These are phyloP conservation scores for Diplolepis rosae DNA, from an alignment of 2,888 invertebrate genomes.

Conservation along the genomic window DNA sequence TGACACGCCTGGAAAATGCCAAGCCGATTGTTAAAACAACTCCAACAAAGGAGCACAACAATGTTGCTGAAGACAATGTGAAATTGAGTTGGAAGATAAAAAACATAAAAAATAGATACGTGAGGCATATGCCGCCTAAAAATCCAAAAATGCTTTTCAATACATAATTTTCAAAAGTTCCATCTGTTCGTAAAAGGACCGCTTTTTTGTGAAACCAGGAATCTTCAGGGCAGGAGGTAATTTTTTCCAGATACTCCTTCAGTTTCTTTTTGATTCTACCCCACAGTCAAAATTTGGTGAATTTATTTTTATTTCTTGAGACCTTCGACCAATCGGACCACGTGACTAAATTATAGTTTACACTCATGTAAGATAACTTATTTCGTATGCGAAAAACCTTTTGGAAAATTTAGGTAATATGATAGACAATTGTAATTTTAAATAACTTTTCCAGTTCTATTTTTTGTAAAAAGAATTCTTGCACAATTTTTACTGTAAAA, in stretches of 20 bases:
- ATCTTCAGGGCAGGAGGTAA: slow-evolving; percentile 61
- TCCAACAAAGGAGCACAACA: slow-evolving; percentile 79
- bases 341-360: no score
- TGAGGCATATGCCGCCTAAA: slow-evolving; percentile 79
- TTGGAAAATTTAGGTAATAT: no score
- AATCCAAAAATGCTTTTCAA: slow-evolving; percentile 81
- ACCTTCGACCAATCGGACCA: no score
- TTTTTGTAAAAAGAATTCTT: no score
- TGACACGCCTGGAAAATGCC: slow-evolving; percentile 78
- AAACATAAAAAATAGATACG: slow-evolving; percentile 81
- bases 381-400: no score
- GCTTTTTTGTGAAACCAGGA: slow-evolving; percentile 67
- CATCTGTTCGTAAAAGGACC: slow-evolving; percentile 74
- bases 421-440: no score
- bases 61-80: slow-evolving; percentile 77
- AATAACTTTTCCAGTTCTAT: no score
- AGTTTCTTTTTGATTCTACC: slow-evolving; percentile 73
- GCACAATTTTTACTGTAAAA: no score
- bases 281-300: not conserved
- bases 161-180: slow-evolving; percentile 78
- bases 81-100: slow-evolving; percentile 81
- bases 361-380: no score
- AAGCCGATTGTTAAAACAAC: slow-evolving; percentile 80
- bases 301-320: no score
- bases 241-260: slow-evolving; percentile 67